phyloP scores from a whole-genome alignment of 2,888 invertebrate species.

The Synanthedon myopaeformis region DNA sequence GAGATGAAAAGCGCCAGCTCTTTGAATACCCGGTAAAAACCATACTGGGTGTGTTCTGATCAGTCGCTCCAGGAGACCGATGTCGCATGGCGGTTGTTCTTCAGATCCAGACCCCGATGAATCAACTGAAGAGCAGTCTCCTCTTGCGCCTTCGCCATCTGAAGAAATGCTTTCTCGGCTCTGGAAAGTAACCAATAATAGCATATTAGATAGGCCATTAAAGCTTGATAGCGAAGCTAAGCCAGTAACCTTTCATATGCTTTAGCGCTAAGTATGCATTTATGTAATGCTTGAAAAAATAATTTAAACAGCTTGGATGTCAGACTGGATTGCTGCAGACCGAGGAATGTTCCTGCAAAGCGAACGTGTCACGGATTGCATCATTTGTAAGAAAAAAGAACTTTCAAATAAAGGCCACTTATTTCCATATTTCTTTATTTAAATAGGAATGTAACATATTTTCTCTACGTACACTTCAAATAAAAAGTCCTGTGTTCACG shows the following conservation, averaged over 20 bases:
- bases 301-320: too few relatives aligned
- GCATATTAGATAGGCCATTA: too few relatives aligned
- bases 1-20: constrained; percentile 93
- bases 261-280: too few relatives aligned
- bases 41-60: constrained; percentile 94
- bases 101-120: constrained; percentile 69
- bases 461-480: constrained; percentile 33
- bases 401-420: constrained; percentile 21
- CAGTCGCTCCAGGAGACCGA: constrained; percentile 87
- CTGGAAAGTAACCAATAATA: constrained; percentile 35
- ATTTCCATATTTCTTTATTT: constrained; percentile 14
- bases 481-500: constrained; percentile 43
- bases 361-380: too few relatives aligned
- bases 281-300: too few relatives aligned
- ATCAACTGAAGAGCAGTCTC: constrained; percentile 71
- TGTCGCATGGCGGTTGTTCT: constrained; percentile 84
- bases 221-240: too few relatives aligned
- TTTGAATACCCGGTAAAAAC: constrained; percentile 93
- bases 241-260: too few relatives aligned
- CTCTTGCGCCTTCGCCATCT: constrained; percentile 71
- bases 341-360: too few relatives aligned
- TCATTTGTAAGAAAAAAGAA: too few relatives aligned
- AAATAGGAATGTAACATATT: constrained; percentile 30
- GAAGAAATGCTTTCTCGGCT: constrained; percentile 77
- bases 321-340: too few relatives aligned